Evolutionary conservation across 1,140 invertebrate genomes (phyloP).

Genomic region (Pseudomyrmex concolor): DNA sequence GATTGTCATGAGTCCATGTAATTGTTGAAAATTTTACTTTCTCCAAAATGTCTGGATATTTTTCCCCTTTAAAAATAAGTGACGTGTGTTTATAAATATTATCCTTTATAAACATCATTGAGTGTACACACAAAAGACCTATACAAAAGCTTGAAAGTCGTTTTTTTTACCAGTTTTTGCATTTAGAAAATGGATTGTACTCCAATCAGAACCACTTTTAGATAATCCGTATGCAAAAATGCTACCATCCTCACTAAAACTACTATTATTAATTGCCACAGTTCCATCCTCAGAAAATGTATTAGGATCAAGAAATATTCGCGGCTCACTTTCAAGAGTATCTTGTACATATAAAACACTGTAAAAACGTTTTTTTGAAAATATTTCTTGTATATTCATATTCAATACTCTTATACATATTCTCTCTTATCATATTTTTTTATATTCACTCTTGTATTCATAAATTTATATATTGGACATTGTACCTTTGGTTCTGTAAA

Average conservation of each 20-base stretch:
- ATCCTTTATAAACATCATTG: too few relatives aligned
- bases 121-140: neutral
- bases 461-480: neutral
- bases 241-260: slow-evolving; percentile 96
- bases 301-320: slow-evolving; percentile 98
- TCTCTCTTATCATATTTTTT: too few relatives aligned
- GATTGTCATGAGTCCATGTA: slow-evolving; percentile 97
- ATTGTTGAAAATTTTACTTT: slow-evolving; percentile 96
- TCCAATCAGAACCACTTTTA: slow-evolving; percentile 97
- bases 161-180: slow-evolving; percentile 88
- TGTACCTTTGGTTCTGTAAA: slow-evolving; percentile 97
- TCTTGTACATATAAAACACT: slow-evolving; percentile 98
- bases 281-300: slow-evolving; percentile 96
- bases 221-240: slow-evolving; percentile 96
- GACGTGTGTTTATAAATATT: neutral
- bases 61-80: slow-evolving; percentile 87
- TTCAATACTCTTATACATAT: too few relatives aligned
- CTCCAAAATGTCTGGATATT: slow-evolving; percentile 94
- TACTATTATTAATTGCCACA: slow-evolving; percentile 90
- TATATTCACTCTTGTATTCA: neutral
- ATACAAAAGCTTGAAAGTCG: slow-evolving; percentile 33
- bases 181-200: slow-evolving; percentile 94
- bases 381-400: neutral
- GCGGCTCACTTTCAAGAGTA: slow-evolving; percentile 90
- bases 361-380: slow-evolving; percentile 47